These are phyloP conservation scores for Calliphora vicina DNA, from an alignment of 1,140 invertebrate genomes.

Conservation along the genomic window DNA sequence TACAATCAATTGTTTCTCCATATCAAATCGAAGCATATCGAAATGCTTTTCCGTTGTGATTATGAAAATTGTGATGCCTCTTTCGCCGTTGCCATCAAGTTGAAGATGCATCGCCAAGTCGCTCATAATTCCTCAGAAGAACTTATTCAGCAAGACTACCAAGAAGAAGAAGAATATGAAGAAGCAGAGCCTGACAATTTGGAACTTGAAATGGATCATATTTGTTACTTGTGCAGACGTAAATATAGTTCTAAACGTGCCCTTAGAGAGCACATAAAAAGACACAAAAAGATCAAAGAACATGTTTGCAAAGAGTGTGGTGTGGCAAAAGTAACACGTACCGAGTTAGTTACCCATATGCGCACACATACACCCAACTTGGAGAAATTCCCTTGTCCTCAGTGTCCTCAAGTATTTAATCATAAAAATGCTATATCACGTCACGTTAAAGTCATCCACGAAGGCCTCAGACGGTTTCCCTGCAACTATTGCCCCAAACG, in stretches of 20 bases:
- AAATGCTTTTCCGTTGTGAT: constrained; percentile 27
- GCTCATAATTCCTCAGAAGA: constrained; percentile 5
- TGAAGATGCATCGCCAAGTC: constrained; percentile 30
- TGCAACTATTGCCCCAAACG: constrained; percentile 51
- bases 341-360: constrained; percentile 54
- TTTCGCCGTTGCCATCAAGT: constrained; percentile 10
- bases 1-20: constrained; percentile 55
- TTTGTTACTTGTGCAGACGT: constrained; percentile 50
- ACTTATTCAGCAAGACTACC: constrained; percentile 32
- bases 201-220: constrained; percentile 40
- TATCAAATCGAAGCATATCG: constrained; percentile 48
- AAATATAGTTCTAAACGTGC: constrained; percentile 57
- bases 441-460: constrained; percentile 55
- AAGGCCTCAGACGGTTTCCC: constrained; percentile 51
- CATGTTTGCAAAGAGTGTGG: constrained; percentile 56
- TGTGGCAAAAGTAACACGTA: constrained; percentile 55
- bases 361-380: constrained; percentile 55
- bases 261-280: constrained; percentile 51
- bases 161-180: background rate
- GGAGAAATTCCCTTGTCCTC: constrained; percentile 56
- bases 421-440: constrained; percentile 57
- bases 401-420: constrained; percentile 56
- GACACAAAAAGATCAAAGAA: constrained; percentile 53
- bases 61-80: constrained; percentile 31
- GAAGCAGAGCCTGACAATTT: background rate